A percentile compares a stretch with the other conserved stretches of the same genome.
Evolutionary conservation across 2,797 vertebrate species (phyloP).

Genomic region (Margarornis squamiger): DNA sequence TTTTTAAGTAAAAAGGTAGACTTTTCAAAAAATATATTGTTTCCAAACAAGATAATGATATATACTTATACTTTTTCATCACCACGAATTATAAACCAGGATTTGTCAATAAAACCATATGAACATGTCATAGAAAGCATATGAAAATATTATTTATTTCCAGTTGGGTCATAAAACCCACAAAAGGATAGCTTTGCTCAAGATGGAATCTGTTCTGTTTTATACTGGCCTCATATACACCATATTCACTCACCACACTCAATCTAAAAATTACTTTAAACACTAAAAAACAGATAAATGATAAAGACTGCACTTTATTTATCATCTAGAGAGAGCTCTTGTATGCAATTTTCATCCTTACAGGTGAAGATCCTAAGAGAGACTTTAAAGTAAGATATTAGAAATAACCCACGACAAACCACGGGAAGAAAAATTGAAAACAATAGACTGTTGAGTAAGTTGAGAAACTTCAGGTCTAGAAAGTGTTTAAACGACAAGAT

Average conservation of each 20-base stretch:
- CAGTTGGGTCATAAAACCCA: not conserved
- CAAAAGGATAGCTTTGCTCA: not conserved
- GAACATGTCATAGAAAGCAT: not conserved
- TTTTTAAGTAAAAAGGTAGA: not conserved
- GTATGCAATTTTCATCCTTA: constrained; percentile 68
- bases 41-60: not conserved
- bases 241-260: not conserved
- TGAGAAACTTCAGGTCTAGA: not conserved
- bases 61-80: not conserved
- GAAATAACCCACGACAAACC: not conserved
- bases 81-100: not conserved
- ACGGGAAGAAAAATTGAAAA: not conserved
- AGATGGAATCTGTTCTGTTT: not conserved
- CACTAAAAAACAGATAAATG: not conserved
- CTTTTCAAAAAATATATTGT: fast-evolving
- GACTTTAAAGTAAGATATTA: not conserved
- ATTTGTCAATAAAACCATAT: not conserved
- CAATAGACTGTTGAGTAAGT: not conserved
- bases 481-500: not conserved
- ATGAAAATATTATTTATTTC: not conserved
- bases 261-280: not conserved
- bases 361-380: not conserved
- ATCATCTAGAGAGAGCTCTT: constrained; percentile 75
- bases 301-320: constrained; percentile 79
- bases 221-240: not conserved